Percentiles rank a stretch among this genome's conserved stretches.
Evolutionary conservation across 2,888 invertebrate species (phyloP).

Genomic region (Ptychoptera albimana): DNA sequence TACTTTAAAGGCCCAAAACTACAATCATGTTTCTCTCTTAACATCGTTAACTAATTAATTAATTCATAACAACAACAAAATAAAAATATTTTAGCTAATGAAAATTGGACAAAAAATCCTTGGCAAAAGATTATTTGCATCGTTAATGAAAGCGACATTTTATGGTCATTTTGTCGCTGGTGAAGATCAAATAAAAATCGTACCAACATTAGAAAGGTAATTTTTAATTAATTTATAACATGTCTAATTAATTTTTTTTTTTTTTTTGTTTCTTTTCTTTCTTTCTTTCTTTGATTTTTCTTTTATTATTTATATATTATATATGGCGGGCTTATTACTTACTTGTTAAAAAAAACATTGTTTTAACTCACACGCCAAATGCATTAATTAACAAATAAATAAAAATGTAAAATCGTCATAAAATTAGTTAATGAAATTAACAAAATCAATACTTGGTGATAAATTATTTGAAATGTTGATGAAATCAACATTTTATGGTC

Average conservation of each 20-base stretch:
- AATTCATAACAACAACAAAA: too few relatives aligned
- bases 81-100: conserved; percentile 52
- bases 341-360: conserved; percentile 1
- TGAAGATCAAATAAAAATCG: conserved; percentile 75
- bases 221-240: conserved; percentile 13
- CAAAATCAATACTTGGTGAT: conserved; percentile 60
- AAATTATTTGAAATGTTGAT: conserved; percentile 65
- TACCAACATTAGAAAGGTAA: conserved; percentile 65
- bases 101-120: conserved; percentile 55
- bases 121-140: conserved; percentile 67
- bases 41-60: too few relatives aligned
- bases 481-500: conserved; percentile 95
- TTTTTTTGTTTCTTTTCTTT: conserved; percentile 15
- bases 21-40: too few relatives aligned
- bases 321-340: conserved; percentile 5
- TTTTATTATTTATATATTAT: too few relatives aligned
- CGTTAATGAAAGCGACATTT: conserved; percentile 84
- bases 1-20: too few relatives aligned
- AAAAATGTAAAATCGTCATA: too few relatives aligned
- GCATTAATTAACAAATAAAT: too few relatives aligned
- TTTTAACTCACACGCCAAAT: too few relatives aligned
- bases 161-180: conserved; percentile 99
- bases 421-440: conserved; percentile 80
- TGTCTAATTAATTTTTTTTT: conserved; percentile 20
- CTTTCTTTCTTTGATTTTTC: conserved; percentile 7